phyloP scores from a whole-genome alignment of 2,113 vertebrate genomes.

The Hippocampus guttulatus region DNA sequence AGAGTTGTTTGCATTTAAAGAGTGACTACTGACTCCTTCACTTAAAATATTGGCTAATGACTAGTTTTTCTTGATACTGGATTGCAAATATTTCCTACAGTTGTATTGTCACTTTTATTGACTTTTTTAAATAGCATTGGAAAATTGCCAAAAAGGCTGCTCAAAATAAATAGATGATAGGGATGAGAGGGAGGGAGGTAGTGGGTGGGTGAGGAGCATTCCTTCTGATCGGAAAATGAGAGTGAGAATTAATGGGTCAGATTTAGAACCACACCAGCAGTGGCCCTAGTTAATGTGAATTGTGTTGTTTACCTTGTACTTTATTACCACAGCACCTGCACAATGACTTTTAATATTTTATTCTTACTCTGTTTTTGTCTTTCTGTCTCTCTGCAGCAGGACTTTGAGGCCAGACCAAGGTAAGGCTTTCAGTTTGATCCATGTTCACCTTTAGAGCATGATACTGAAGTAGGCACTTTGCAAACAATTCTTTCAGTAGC shows the following conservation, averaged over 20 bases:
- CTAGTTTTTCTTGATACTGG: too few species aligned
- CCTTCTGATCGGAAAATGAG: constrained; percentile 37
- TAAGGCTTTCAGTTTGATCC: constrained; percentile 57
- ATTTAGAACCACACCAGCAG: constrained; percentile 50
- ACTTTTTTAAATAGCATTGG: not conserved
- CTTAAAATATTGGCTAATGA: too few species aligned
- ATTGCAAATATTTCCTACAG: too few species aligned
- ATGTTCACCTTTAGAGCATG: constrained; percentile 27
- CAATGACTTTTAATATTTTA: constrained; percentile 30
- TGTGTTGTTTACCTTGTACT: constrained; percentile 37
- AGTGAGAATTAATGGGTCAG: constrained; percentile 50
- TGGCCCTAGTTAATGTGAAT: constrained; percentile 35
- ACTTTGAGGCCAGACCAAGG: constrained; percentile 71
- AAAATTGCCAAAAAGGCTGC: constrained; percentile 19
- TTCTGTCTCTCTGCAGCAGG: constrained; percentile 51
- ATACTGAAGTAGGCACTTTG: constrained; percentile 28
- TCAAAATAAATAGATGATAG: constrained; percentile 16
- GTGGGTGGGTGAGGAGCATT: too few species aligned
- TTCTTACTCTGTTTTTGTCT: constrained; percentile 14
- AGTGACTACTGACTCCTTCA: too few species aligned
- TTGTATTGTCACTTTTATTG: not conserved
- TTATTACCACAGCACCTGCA: constrained; percentile 35
- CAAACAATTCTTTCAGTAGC: constrained; percentile 12
- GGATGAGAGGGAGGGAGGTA: too few species aligned
- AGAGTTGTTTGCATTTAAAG: too few species aligned